phyloP scores from a whole-genome alignment of 2,888 invertebrate genomes.

The Drosophila bunnanda region DNA sequence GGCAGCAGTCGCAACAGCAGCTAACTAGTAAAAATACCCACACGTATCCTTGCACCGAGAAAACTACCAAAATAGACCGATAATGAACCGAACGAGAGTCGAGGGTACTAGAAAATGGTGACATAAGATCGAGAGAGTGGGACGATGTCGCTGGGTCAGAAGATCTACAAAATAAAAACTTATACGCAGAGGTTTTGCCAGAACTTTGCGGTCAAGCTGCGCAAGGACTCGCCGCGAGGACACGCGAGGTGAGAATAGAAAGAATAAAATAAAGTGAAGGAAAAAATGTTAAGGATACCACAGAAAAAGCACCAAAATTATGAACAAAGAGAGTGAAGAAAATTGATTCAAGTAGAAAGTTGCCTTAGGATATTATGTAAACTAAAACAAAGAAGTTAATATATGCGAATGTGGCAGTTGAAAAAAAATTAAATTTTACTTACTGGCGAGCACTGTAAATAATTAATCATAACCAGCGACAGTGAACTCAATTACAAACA shows the following conservation, averaged over 20 bases:
- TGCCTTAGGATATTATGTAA: neutral
- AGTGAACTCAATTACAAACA: constrained; percentile 29
- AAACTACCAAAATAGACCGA: constrained; percentile 26
- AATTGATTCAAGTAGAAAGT: neutral
- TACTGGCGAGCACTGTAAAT: constrained; percentile 5
- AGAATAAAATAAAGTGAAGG: constrained; percentile 3
- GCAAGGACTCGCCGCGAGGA: constrained; percentile 67
- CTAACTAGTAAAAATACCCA: constrained; percentile 19
- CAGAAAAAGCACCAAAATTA: neutral
- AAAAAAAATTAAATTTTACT: constrained; percentile 30
- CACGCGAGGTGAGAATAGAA: constrained; percentile 60
- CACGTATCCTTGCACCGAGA: constrained; percentile 7
- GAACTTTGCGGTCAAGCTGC: constrained; percentile 70
- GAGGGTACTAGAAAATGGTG: constrained; percentile 57
- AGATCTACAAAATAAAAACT: constrained; percentile 78
- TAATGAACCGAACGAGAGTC: constrained; percentile 26
- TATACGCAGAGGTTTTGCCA: constrained; percentile 76
- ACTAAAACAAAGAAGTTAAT: constrained; percentile 51
- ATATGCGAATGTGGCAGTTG: constrained; percentile 21
- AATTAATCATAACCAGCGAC: constrained; percentile 27
- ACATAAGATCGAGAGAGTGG: constrained; percentile 57
- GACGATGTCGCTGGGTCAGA: constrained; percentile 80
- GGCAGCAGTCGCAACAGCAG: constrained; percentile 61
- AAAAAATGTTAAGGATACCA: neutral
- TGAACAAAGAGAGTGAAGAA: neutral